Conservation (phyloP, 2,113 vertebrate species). For the Cololabis saira region DNA sequence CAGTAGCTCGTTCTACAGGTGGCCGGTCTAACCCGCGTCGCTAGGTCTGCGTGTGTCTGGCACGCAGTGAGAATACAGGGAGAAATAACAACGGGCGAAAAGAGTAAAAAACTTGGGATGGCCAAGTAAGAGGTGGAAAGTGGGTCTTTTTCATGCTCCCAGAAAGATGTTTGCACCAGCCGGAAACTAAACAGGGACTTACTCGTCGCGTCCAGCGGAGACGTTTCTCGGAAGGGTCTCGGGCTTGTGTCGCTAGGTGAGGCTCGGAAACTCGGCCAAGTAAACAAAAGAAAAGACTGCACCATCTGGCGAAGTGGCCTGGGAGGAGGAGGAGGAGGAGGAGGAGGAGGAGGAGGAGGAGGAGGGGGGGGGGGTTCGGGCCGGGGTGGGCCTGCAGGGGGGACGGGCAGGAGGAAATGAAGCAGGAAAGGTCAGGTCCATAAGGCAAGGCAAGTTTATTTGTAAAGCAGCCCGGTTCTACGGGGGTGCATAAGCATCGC, state of each 20-base stretch:
- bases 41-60: not conserved
- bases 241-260: slow-evolving; percentile 64
- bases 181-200: slow-evolving; percentile 31
- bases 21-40: not conserved
- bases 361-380: slow-evolving; percentile 54
- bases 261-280: slow-evolving; percentile 61
- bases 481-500: too few species aligned
- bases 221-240: slow-evolving; percentile 35
- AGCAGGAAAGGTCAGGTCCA: not conserved
- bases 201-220: slow-evolving; percentile 47
- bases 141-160: slow-evolving; percentile 13
- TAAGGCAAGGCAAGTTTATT: too few species aligned
- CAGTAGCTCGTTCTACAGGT: slow-evolving; percentile 63
- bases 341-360: slow-evolving; percentile 55
- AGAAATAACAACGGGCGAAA: slow-evolving; percentile 37
- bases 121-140: slow-evolving; percentile 51
- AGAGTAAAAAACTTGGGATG: slow-evolving; percentile 21
- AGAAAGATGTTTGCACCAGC: slow-evolving; percentile 23
- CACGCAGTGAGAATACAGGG: not conserved
- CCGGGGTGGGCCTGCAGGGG: slow-evolving; percentile 27
- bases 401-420: not conserved
- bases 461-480: too few species aligned
- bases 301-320: slow-evolving; percentile 79
- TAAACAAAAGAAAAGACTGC: slow-evolving; percentile 81
- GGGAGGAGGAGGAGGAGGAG: slow-evolving; percentile 56